Evolutionary conservation across 2,797 vertebrate genomes (phyloP), one percentile per base, ranked within the genome.

Genomic region (Mycteria americana): DNA sequence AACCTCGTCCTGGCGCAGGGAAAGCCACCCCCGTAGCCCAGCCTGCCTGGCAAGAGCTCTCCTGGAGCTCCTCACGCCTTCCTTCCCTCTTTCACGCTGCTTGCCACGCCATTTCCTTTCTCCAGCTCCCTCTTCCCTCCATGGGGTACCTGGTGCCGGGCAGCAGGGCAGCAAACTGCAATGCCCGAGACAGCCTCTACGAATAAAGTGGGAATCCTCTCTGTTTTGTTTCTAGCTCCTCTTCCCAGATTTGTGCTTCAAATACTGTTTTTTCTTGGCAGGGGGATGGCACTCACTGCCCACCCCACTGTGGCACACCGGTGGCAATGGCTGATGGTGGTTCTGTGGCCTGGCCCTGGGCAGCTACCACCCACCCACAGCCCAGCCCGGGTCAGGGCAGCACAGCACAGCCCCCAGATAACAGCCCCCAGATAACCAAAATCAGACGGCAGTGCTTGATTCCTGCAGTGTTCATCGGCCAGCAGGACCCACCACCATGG

Each of bases 241-340:
- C 10, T 72, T 78, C 13, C 12, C 23, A 4, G 18, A 27, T 28
- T 92, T 83, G 10, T 80, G 18, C 37, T 81, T 67, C 24, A 84
- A 64, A 88, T 67, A 43, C 19, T 50, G 9, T 37, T 92, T 74
- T 70, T 64, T 45, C 60, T 60, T 75, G 43, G 41, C 18, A 25
- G 5, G 8, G 23, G 3, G 2, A 1, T 54, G 51, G 19, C 35
- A 78, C 12, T 19, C 43, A 69, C 45, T 79, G 45, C 62, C 33
- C 0, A 7, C 60, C 53, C 7, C 25, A 13, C 53, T 56, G 53
- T 0, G 0, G 33, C 64, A 37, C 9, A 6, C 21, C 1, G 0
- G 22, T 45, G 35, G 17, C 35, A 54, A 27, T 43, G 51, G 50
- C 14, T 87, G 45, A 24, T 65, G 24, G 31, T 43, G 50, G 48